Evolutionary conservation across 37 sponge, comb jelly and placozoan genomes (phyloP).

Genomic region (Halisarca cf. caerulea): DNA sequence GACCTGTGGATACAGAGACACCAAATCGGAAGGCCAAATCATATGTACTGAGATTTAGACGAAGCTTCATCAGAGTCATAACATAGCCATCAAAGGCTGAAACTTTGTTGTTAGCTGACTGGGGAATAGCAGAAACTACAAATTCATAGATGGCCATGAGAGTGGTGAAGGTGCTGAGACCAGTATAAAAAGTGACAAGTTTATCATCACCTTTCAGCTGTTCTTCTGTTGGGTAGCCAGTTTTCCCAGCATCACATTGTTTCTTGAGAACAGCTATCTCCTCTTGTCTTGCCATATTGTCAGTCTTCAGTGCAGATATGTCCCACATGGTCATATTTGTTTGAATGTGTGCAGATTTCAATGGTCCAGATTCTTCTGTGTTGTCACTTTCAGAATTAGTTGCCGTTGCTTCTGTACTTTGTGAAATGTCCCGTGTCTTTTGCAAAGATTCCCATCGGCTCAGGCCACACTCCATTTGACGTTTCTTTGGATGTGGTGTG

Average conservation of each 20-base stretch:
- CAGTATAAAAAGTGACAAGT: conserved; percentile 41
- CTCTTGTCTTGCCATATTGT: background rate
- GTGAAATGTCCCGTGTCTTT: too few relatives aligned
- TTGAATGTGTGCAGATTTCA: too few relatives aligned
- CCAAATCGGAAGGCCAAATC: conserved; percentile 24
- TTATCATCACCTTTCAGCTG: conserved; percentile 17
- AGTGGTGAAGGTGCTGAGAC: conserved; percentile 33
- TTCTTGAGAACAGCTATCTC: background rate
- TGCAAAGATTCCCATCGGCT: too few relatives aligned
- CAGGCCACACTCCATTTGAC: background rate
- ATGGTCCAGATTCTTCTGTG: too few relatives aligned
- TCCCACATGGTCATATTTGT: background rate
- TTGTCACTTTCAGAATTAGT: too few relatives aligned
- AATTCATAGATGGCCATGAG: conserved; percentile 36
- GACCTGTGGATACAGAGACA: conserved; percentile 7
- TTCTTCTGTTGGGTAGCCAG: background rate
- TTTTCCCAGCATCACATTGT: background rate
- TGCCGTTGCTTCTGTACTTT: too few relatives aligned
- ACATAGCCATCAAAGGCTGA: background rate
- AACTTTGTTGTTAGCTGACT: background rate
- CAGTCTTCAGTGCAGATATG: background rate
- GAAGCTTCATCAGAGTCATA: conserved; percentile 47
- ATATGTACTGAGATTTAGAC: conserved; percentile 17
- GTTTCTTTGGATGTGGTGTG: background rate
- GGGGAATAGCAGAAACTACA: background rate